Evolutionary conservation across 2,888 invertebrate genomes (phyloP).

Genomic region (Polia nebulosa): DNA sequence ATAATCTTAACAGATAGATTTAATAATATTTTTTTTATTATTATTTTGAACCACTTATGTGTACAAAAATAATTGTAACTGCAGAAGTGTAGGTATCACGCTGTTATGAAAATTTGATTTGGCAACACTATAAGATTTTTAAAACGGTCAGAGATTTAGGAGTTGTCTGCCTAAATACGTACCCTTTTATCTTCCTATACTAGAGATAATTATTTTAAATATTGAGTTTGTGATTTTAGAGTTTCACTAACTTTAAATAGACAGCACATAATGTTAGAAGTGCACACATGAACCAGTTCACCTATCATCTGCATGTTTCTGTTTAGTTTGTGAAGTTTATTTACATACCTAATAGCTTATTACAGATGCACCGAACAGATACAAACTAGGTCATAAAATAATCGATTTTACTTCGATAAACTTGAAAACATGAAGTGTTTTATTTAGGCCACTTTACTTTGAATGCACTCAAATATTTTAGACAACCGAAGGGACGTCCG

Average conservation of each 20-base stretch:
- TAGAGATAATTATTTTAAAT: background rate
- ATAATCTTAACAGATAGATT: background rate
- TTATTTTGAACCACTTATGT: too few species aligned
- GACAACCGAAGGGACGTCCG: background rate
- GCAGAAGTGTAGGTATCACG: too few species aligned
- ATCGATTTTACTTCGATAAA: conserved; percentile 42
- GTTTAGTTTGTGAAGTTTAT: conserved; percentile 10
- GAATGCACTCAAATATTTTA: conserved; percentile 29
- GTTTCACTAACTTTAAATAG: background rate
- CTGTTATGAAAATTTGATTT: too few species aligned
- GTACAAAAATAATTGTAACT: too few species aligned
- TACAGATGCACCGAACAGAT: conserved; percentile 35
- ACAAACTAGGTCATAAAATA: conserved; percentile 49
- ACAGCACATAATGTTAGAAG: background rate
- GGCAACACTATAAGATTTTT: too few species aligned
- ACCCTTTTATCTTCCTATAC: too few species aligned
- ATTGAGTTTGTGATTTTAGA: background rate
- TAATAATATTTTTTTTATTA: too few species aligned
- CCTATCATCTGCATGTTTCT: background rate
- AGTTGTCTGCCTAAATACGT: too few species aligned
- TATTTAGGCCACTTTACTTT: conserved; percentile 45
- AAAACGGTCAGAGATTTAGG: too few species aligned
- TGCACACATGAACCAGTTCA: background rate
- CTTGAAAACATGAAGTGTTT: conserved; percentile 60
- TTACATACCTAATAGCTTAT: conserved; percentile 52